Evolutionary conservation across 2,888 invertebrate genomes (phyloP).

Genomic region (Cephonodes hylas): DNA sequence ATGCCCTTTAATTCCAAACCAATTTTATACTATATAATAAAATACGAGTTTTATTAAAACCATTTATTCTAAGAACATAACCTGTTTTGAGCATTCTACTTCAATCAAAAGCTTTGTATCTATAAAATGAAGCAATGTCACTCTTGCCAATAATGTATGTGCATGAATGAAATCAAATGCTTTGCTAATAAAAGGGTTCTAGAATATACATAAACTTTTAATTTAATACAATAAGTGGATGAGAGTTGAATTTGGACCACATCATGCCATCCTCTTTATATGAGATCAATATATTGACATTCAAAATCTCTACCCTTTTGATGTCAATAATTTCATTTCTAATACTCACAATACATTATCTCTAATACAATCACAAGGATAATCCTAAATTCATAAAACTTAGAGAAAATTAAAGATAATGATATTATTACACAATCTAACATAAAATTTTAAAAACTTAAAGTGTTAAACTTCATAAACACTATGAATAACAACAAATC

Average conservation of each 20-base stretch:
- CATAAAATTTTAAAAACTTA: background rate
- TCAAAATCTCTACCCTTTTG: background rate
- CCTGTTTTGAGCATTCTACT: background rate
- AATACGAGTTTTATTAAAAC: background rate
- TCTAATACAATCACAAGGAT: background rate
- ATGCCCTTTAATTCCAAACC: background rate
- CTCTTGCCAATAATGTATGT: background rate
- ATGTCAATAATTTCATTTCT: background rate
- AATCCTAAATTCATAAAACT: too few relatives aligned
- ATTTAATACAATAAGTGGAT: background rate
- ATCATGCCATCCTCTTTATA: background rate
- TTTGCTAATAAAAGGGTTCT: background rate
- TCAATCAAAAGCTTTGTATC: background rate
- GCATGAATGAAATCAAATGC: background rate
- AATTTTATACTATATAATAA: background rate
- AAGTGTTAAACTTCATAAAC: background rate
- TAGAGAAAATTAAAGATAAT: too few relatives aligned
- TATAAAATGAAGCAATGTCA: background rate
- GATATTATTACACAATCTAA: background rate
- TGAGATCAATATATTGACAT: slow-evolving; percentile 4
- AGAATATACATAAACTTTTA: background rate
- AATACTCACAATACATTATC: background rate
- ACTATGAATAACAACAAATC: too few relatives aligned
- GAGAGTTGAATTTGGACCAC: background rate
- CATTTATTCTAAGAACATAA: background rate